Base-by-base conservation (phyloP, 1,140 invertebrate species). In the Papilio polyxenes region DNA sequence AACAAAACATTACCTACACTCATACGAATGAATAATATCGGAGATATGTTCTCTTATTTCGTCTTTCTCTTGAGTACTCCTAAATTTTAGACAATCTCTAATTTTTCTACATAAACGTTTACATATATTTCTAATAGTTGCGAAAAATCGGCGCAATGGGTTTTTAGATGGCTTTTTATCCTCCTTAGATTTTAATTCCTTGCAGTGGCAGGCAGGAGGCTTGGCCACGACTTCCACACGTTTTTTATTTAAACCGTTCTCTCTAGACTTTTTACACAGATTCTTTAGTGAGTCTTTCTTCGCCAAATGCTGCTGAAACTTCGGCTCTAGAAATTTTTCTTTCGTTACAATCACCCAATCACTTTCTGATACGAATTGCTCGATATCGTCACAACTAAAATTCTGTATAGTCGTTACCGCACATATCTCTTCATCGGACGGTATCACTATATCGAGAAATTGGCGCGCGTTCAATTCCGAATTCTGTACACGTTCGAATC, bases 351-450 rank as follows among this genome's bases (percentile, higher is more conserved):
- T 86, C 76, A 94, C 91, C 92, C 93, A 94, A 40, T 93, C 92
- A 80, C 91, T 92, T 83, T 93, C 90, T 10, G 88, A 82, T 23
- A 92, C 87, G 56, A 91, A 92, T 72, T 92, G 90, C 15, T 91
- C 84, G 9, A 94, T 53, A 5, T 81, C 85, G 72, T 94, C 92
- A 48, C 86, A 84, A 17, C 87, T 88, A 82, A 94, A 94, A 85
- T 94, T 94, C 82, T 82, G 91, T 44, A 90, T 90, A 13, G 93
- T 94, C 11, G 92, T 92, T 78, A 94, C 89, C 9, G 91, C 91
- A 44, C 85, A 91, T 9, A 94, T 81, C 76, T 89, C 92, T 65
- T 87, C 85, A 9, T 51, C 44, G 10, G 83, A 59, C 20, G 83
- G 23, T n/a, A 83, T 56, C 51, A 76, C 37, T n/a, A 82, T 75